phyloP scores from a whole-genome alignment of 92 coral and sea anemone species.

The Plumapathes pennacea region DNA sequence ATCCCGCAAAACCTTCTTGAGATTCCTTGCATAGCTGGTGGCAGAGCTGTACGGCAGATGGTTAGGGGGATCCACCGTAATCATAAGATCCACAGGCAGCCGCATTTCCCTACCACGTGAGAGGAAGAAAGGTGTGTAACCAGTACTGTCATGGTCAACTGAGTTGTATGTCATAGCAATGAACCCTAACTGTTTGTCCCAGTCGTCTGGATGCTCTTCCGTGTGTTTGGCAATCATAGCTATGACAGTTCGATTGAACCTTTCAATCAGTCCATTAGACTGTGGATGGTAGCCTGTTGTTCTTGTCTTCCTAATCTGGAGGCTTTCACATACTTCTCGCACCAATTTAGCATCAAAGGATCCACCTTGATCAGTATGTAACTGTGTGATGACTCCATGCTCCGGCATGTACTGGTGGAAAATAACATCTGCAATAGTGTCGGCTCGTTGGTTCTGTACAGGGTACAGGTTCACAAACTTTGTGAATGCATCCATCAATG shows the following conservation, averaged over 20 bases:
- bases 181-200: constrained; percentile 18
- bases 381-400: constrained; percentile 26
- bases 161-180: constrained; percentile 26
- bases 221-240: constrained; percentile 19
- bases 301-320: constrained; percentile 34
- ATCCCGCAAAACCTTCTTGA: not conserved
- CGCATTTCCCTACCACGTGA: constrained; percentile 38
- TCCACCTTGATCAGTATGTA: constrained; percentile 27
- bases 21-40: constrained; percentile 6
- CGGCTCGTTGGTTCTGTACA: constrained; percentile 12
- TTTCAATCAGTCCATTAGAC: constrained; percentile 15
- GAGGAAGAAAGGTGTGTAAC: constrained; percentile 18
- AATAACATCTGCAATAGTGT: constrained; percentile 24
- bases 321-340: constrained; percentile 24
- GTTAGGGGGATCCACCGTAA: constrained; percentile 12
- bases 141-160: constrained; percentile 32
- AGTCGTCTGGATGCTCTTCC: constrained; percentile 5
- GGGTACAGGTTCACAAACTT: constrained; percentile 27
- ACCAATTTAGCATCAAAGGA: constrained; percentile 10
- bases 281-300: constrained; percentile 31
- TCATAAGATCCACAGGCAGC: constrained; percentile 37
- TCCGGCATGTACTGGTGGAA: constrained; percentile 9
- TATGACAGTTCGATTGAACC: constrained; percentile 7
- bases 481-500: constrained; percentile 14
- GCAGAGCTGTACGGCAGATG: not conserved